Evolutionary conservation across 2,113 vertebrate species (phyloP), one percentile per base, ranked within the genome.

Genomic region (Aspiorhynchus laticeps): DNA sequence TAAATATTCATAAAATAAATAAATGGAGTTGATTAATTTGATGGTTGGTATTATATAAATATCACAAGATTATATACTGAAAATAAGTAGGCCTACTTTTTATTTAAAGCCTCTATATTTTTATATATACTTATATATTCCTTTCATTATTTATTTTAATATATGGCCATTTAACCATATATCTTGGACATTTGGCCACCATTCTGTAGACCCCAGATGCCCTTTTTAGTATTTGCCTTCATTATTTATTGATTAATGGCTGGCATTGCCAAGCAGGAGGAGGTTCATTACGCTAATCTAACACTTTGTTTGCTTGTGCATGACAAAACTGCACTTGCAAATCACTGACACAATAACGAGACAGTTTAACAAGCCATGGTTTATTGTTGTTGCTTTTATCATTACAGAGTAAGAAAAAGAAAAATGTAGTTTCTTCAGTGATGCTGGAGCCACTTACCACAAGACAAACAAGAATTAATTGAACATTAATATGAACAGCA

Each of bases 231-330:
- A 46, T 82, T 82, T 67, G 38, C 53, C 59, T 41, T 67, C 38
- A 82, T 82, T 67, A 82, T 46, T 67, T 67, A 65, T 82, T 46
- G 2, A 80, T 63, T 19, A 63, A 63, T 61, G 21, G 56, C 56
- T 46, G n/a, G 38, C 19, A 21, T 19, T 43, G 14, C 1, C 79
- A 81, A 65, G n/a, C 79, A 81, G 38, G 41, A 28, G 56, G 24
- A 81, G 38, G 36, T 28, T 65, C 59, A 65, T 65, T 46, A 81
- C 59, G 17, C 80, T 6, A 65, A 65, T 46, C n/a, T 21, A 46
- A 28, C 80, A 21, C 7, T 46, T 26, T 38, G 36, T 38, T 61
- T 65, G 36, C 36, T 65, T 63, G 36, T 43, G 14, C 14, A 7
- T 65, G 36, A 65, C 59, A 81, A 31, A 41, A 41, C n/a, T 11